phyloP scores from a whole-genome alignment of 2,113 vertebrate species.

The Pangasianodon hypophthalmus region DNA sequence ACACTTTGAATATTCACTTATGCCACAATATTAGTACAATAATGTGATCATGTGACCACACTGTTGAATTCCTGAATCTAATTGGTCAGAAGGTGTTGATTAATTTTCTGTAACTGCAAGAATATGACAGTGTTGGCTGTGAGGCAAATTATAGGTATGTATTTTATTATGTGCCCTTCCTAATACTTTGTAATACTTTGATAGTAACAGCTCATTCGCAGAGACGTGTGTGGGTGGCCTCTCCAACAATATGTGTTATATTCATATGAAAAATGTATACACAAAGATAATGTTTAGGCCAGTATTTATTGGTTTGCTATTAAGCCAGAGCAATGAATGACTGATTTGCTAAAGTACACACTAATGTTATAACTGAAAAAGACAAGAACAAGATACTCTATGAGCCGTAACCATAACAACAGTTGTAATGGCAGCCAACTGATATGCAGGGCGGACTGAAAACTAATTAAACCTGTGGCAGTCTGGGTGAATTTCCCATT shows the following conservation, averaged over 20 bases:
- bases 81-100: not conserved
- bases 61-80: not conserved
- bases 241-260: not conserved
- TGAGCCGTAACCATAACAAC: slow-evolving; percentile 2
- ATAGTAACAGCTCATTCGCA: not conserved
- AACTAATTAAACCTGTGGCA: not conserved
- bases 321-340: not conserved
- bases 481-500: not conserved
- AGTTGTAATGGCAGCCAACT: not conserved
- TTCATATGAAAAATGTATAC: not conserved
- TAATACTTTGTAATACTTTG: not conserved
- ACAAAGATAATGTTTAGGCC: not conserved
- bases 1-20: not conserved
- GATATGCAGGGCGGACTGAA: not conserved
- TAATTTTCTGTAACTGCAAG: not conserved
- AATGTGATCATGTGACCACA: not conserved
- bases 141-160: not conserved
- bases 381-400: not conserved
- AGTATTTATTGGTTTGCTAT: not conserved
- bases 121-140: not conserved
- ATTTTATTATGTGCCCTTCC: not conserved
- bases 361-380: not conserved
- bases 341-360: not conserved
- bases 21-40: not conserved
- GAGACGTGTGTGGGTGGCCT: not conserved